These are phyloP conservation scores for Eupithecia insigniata DNA, from an alignment of 2,888 invertebrate species.

Conservation along the genomic window DNA sequence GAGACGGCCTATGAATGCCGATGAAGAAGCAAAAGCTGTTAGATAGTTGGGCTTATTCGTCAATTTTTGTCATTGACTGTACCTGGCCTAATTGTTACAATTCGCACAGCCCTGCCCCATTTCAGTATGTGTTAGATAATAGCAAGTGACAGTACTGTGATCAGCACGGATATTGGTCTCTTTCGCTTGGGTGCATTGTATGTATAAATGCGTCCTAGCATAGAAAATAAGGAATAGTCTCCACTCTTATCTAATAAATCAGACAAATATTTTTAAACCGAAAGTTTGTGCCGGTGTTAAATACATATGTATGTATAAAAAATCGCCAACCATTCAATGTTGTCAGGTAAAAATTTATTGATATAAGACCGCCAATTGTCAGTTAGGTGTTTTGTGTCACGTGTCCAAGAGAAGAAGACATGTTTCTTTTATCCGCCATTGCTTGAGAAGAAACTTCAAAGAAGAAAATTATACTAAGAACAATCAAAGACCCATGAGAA, in stretches of 20 bases:
- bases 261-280: background rate
- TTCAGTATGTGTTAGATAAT: slow-evolving; percentile 19
- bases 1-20: too few species aligned
- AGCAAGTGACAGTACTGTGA: slow-evolving; percentile 6
- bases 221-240: too few species aligned
- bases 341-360: background rate
- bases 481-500: background rate
- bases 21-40: too few species aligned
- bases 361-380: background rate
- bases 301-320: background rate
- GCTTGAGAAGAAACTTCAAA: background rate
- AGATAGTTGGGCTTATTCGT: background rate
- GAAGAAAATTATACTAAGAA: background rate
- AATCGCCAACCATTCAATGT: background rate
- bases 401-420: background rate
- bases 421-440: background rate
- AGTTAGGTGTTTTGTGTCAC: background rate
- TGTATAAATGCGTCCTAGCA: background rate
- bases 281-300: background rate
- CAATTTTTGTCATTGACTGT: background rate
- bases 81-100: slow-evolving; percentile 12
- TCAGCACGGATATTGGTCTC: background rate
- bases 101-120: slow-evolving; percentile 19
- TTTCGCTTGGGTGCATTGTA: background rate
- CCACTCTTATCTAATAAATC: background rate